phyloP scores from a whole-genome alignment of 2,888 invertebrate genomes.

The Lasius fuliginosus region DNA sequence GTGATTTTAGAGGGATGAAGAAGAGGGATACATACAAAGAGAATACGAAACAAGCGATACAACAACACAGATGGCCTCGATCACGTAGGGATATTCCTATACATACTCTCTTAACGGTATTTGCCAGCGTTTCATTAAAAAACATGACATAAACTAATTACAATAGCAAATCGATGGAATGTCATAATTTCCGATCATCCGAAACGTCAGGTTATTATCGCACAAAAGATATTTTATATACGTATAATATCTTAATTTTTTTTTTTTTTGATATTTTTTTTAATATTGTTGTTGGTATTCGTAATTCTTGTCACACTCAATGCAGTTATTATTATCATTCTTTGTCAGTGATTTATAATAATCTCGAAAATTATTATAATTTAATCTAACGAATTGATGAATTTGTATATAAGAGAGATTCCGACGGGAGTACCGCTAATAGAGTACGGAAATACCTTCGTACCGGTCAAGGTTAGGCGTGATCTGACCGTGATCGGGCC shows the following conservation, averaged over 20 bases:
- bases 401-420: neutral
- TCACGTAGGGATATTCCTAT: neutral
- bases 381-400: neutral
- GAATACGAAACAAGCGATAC: constrained; percentile 15
- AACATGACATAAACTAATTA: neutral
- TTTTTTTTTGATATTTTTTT: no score
- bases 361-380: neutral
- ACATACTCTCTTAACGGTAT: neutral
- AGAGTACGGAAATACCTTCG: constrained; percentile 17
- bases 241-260: neutral
- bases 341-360: neutral
- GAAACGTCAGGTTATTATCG: neutral
- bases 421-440: neutral
- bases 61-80: neutral
- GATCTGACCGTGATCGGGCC: constrained; percentile 9
- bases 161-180: neutral
- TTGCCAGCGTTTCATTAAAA: neutral
- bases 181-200: neutral
- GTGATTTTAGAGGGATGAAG: neutral
- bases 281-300: neutral
- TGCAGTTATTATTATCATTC: neutral
- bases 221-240: neutral
- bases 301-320: neutral
- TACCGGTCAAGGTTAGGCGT: neutral
- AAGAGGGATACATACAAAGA: neutral